A percentile compares a stretch with the other conserved stretches of the same genome.
Evolutionary conservation across 2,888 invertebrate genomes (phyloP).

Genomic region (Euzophera pinguis): DNA sequence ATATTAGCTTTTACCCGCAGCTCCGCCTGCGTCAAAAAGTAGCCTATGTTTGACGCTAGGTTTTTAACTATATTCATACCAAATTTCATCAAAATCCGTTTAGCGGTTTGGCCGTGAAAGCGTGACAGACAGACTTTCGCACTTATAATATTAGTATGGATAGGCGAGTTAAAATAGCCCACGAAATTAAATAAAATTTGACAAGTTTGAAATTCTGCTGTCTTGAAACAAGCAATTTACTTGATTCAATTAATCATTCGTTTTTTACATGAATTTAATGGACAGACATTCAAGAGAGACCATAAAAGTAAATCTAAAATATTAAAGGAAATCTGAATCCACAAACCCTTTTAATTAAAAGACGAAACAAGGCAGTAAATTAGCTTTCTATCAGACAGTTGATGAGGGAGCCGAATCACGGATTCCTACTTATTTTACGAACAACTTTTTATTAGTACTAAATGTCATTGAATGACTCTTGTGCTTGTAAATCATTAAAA

Average conservation of each 20-base stretch:
- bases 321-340: constrained; percentile 19
- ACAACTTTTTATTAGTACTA: neutral
- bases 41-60: too few relatives aligned
- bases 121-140: too few relatives aligned
- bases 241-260: neutral
- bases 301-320: constrained; percentile 20
- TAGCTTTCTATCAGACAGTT: constrained; percentile 34
- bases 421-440: constrained; percentile 16
- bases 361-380: constrained; percentile 39
- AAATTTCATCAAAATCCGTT: too few relatives aligned
- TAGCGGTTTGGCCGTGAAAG: too few relatives aligned
- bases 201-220: neutral
- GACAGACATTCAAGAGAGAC: neutral
- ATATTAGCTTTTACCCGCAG: too few relatives aligned
- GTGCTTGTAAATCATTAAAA: neutral
- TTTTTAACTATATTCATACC: too few relatives aligned
- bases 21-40: too few relatives aligned
- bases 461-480: neutral
- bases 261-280: constrained; percentile 1
- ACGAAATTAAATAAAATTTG: neutral
- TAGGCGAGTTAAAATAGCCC: too few relatives aligned
- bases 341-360: constrained; percentile 43
- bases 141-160: too few relatives aligned
- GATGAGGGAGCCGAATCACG: constrained; percentile 24
- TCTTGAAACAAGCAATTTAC: neutral